Base-by-base conservation (phyloP, 2,888 invertebrate genomes). In the Toxonevra muliebris region DNA sequence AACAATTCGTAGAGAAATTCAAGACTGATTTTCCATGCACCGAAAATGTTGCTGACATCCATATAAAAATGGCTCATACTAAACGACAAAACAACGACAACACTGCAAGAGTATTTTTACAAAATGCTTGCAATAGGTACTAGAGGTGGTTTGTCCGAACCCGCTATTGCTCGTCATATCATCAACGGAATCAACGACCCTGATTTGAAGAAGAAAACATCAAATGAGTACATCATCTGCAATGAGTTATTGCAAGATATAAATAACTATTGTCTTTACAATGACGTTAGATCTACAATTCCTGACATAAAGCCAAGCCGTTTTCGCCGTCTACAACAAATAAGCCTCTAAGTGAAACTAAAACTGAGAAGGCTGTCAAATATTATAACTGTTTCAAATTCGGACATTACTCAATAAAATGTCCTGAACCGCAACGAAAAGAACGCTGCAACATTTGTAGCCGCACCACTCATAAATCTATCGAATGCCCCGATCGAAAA, bases 151-250 rank as follows among this genome's bases (percentile, higher is more conserved):
- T 50, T 74, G 40, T 60, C 62, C 2, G 66, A 73, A 30, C 15
- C 65, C n/a, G 69, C 68, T 15, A 71, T 71, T 11, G 61, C 60
- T 20, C 58, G 68, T 10, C 69, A 71, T 20, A 68, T 73, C 9
- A 58, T 68, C 15, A 70, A 72, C 50, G 68, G 71, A 12, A 66
- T 72, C 13, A 73, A 69, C 17, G 68, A 72, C 8, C 48, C 45
- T 3, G 66, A 70, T 8, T 58, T 70, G n/a, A 60, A 45, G 13
- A 11, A 13, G 2, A 45, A 45, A 45, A 45, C 13, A 12, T 45
- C 45, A 45, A 45, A 45, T 45, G 13, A 45, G 12, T 45, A 45
- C 13, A 45, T 45, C 12, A 12, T 11, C 13, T 45, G 45, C 45
- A 11, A 45, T 12, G 13, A 45, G 11, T 45, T 45, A 13, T 45